phyloP scores from a whole-genome alignment of 2,888 invertebrate species.

The Corythucha ciliata region DNA sequence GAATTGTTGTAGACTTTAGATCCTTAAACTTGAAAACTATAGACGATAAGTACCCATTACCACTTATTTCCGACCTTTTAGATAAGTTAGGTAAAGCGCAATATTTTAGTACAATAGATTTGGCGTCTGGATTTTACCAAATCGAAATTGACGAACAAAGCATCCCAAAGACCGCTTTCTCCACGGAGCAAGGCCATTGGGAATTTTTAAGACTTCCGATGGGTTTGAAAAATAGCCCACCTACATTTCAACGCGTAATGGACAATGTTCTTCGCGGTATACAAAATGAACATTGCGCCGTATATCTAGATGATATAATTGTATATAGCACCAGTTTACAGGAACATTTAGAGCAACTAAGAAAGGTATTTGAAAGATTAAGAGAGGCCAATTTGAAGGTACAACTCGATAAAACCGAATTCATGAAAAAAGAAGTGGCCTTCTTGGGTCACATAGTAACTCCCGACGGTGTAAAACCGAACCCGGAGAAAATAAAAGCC shows the following conservation, averaged over 20 bases:
- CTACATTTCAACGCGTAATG: not conserved
- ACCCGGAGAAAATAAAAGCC: not conserved
- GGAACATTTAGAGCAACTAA: not conserved
- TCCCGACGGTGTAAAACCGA: not conserved
- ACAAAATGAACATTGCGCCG: not conserved
- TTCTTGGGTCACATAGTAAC: slow-evolving; percentile 27
- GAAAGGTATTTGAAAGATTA: not conserved
- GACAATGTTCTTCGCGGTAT: not conserved
- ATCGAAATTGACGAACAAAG: not conserved
- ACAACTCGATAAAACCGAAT: not conserved
- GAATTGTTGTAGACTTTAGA: not conserved
- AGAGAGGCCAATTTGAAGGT: not conserved
- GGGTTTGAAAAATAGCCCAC: not conserved
- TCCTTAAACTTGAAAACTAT: not conserved
- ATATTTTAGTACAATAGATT: not conserved
- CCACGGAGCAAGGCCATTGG: not conserved
- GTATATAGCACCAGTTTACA: not conserved
- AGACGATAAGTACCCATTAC: not conserved
- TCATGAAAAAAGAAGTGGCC: not conserved
- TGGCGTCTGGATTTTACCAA: not conserved
- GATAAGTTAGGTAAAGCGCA: not conserved
- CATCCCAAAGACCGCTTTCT: not conserved
- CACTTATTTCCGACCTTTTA: not conserved
- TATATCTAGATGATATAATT: slow-evolving; percentile 1
- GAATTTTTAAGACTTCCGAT: not conserved